These are phyloP conservation scores for Campoletis raptor DNA, from an alignment of 2,888 invertebrate genomes.

Conservation along the genomic window DNA sequence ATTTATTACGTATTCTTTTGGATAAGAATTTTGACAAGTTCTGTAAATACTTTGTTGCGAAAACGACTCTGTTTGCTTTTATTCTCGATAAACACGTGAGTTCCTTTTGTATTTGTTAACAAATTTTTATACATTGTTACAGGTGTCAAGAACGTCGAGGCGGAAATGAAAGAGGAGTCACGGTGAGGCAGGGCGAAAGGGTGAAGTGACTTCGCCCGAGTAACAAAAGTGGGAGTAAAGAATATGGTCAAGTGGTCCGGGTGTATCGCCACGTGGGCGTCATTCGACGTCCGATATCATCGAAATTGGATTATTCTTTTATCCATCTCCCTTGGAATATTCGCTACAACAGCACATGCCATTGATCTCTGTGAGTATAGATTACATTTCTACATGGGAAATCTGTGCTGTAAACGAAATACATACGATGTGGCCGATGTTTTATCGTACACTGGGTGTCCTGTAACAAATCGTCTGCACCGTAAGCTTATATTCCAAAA, in stretches of 20 bases:
- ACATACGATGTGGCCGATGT: background rate
- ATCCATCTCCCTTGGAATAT: constrained; percentile 70
- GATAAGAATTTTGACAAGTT: background rate
- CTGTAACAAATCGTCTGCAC: background rate
- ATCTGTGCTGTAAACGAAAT: background rate
- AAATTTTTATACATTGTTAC: constrained; percentile 51
- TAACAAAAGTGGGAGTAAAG: constrained; percentile 69
- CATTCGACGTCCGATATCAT: constrained; percentile 77
- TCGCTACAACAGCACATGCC: constrained; percentile 74
- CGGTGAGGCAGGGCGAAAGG: constrained; percentile 82
- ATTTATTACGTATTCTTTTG: background rate
- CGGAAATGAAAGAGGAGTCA: constrained; percentile 79
- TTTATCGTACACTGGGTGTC: background rate
- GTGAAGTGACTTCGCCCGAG: constrained; percentile 79
- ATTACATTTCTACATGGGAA: constrained; percentile 14
- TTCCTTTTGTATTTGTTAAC: background rate
- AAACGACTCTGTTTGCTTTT: background rate
- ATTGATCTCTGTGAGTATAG: constrained; percentile 82
- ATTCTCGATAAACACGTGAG: background rate
- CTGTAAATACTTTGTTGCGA: background rate
- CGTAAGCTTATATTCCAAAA: background rate
- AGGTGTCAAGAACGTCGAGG: constrained; percentile 70
- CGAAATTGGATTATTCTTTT: constrained; percentile 74
- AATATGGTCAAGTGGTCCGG: constrained; percentile 80
- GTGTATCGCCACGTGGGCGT: constrained; percentile 78